Percentiles rank a stretch among this genome's conserved stretches.
Evolutionary conservation across 2,888 invertebrate genomes (phyloP).

Genomic region (Meteorus colon): DNA sequence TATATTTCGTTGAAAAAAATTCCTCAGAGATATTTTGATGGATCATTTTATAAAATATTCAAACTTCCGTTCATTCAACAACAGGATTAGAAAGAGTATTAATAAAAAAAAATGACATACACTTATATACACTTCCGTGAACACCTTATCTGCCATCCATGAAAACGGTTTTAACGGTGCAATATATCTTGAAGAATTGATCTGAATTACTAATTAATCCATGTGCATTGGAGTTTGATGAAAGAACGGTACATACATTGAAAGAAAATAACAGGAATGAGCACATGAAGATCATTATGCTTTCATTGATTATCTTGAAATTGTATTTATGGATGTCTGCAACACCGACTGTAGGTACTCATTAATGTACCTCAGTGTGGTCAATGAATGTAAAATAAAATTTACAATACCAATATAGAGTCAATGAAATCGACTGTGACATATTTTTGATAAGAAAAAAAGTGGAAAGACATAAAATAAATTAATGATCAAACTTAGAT

Average conservation of each 20-base stretch:
- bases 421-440: not conserved
- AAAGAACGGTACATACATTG: conserved; percentile 44
- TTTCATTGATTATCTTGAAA: not conserved
- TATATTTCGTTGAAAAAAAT: conserved; percentile 13
- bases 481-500: not conserved
- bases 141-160: conserved; percentile 37
- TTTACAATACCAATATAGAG: not conserved
- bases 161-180: conserved; percentile 41
- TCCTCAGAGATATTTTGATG: not conserved
- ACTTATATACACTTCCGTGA: conserved; percentile 43
- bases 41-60: conserved; percentile 23
- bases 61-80: conserved; percentile 36
- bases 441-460: not conserved
- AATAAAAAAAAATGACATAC: conserved; percentile 24
- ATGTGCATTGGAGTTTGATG: conserved; percentile 44
- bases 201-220: conserved; percentile 49
- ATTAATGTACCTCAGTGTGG: not conserved
- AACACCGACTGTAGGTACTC: not conserved
- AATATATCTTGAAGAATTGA: conserved; percentile 40
- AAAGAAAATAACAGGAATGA: not conserved
- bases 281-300: not conserved
- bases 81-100: not conserved
- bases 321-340: not conserved
- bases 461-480: not conserved
- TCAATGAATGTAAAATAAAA: not conserved